These are phyloP conservation scores for Drosophila arawakana DNA, from an alignment of 1,140 invertebrate genomes.

Conservation along the genomic window DNA sequence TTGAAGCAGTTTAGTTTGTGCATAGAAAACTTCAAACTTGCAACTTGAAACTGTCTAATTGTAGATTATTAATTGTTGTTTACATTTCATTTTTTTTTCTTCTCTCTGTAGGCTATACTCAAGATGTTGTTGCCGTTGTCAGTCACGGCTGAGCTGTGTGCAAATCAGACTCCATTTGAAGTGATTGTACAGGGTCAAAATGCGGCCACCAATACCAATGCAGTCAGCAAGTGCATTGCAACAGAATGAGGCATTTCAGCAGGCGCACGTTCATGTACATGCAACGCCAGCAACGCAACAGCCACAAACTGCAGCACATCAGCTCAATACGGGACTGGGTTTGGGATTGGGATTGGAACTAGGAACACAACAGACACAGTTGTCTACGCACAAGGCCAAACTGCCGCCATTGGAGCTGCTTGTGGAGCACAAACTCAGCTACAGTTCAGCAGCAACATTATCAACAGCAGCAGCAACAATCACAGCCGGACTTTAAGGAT, in stretches of 20 bases:
- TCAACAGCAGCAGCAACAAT: constrained; percentile 39
- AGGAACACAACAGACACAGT: constrained; percentile 15
- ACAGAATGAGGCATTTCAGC: constrained; percentile 66
- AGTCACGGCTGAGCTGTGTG: constrained; percentile 65
- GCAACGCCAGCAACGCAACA: constrained; percentile 43
- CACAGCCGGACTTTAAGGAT: constrained; percentile 18
- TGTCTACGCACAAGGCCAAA: constrained; percentile 46
- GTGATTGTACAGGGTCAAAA: constrained; percentile 42
- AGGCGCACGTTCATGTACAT: constrained; percentile 45
- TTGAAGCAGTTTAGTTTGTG: neutral
- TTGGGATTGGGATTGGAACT: constrained; percentile 29
- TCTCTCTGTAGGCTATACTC: constrained; percentile 39
- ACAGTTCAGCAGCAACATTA: constrained; percentile 63
- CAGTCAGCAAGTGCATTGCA: constrained; percentile 58
- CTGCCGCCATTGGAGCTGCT: constrained; percentile 71
- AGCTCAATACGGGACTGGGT: constrained; percentile 39
- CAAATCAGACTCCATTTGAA: neutral
- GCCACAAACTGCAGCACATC: constrained; percentile 33
- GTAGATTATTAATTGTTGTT: constrained; percentile 3
- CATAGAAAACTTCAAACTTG: neutral
- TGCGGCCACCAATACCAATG: constrained; percentile 70
- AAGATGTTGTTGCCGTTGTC: constrained; percentile 51
- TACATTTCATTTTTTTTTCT: neutral
- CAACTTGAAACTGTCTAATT: neutral
- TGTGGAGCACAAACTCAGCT: constrained; percentile 76